These are phyloP conservation scores for Argyrosomus regius DNA, from an alignment of 2,797 vertebrate genomes.

Conservation along the genomic window DNA sequence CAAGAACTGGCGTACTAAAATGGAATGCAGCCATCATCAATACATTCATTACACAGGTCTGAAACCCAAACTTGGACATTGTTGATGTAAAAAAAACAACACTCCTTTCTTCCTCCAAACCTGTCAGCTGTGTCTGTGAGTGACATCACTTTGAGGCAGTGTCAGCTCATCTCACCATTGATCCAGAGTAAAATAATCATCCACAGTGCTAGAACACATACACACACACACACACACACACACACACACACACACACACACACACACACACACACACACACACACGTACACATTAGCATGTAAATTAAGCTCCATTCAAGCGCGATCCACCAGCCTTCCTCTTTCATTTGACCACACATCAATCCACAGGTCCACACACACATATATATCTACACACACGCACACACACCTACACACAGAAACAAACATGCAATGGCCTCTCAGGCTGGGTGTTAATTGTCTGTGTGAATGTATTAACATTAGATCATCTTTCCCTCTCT, in stretches of 20 bases:
- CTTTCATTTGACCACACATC: slow-evolving; percentile 74
- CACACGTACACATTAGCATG: slow-evolving; percentile 70
- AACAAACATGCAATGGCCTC: slow-evolving; percentile 37
- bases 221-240: slow-evolving; percentile 26
- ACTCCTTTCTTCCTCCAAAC: not conserved
- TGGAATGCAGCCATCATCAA: not conserved
- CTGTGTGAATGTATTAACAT: slow-evolving; percentile 51
- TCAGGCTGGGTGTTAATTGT: slow-evolving; percentile 62
- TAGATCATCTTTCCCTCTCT: slow-evolving; percentile 12
- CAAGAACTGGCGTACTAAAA: not conserved
- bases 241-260: slow-evolving; percentile 33
- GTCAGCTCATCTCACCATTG: slow-evolving; percentile 57
- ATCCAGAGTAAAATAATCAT: slow-evolving; percentile 59
- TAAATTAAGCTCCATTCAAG: slow-evolving; percentile 79
- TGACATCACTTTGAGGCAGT: slow-evolving; percentile 41
- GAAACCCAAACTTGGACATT: not conserved
- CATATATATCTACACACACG: slow-evolving; percentile 32
- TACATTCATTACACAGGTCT: not conserved
- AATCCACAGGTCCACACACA: slow-evolving; percentile 57
- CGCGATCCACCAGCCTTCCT: slow-evolving; percentile 66
- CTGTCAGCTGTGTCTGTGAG: slow-evolving; percentile 29
- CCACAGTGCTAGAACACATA: slow-evolving; percentile 20
- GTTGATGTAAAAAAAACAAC: not conserved
- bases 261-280: slow-evolving; percentile 34
- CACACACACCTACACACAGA: slow-evolving; percentile 28